These are phyloP conservation scores for Drosophila kohkoa DNA, from an alignment of 1,140 invertebrate genomes.

Conservation along the genomic window DNA sequence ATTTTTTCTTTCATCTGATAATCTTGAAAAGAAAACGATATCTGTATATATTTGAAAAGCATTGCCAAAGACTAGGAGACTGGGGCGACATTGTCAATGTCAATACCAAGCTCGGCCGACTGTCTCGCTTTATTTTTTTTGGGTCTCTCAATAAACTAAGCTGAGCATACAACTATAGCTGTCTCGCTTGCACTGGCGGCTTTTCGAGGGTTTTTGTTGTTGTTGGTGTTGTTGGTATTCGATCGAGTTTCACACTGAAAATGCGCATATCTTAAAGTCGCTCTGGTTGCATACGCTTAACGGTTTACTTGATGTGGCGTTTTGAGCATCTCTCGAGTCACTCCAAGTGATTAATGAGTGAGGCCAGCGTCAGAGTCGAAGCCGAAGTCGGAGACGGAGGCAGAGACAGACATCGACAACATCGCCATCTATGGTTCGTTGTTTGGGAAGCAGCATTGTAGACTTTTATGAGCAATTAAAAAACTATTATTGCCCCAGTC, in stretches of 20 bases:
- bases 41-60: neutral
- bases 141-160: neutral
- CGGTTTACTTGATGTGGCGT: slow-evolving; percentile 69
- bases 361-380: slow-evolving; percentile 25
- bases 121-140: slow-evolving; percentile 23
- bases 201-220: neutral
- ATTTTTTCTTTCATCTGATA: neutral
- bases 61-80: slow-evolving; percentile 9
- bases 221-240: too few species aligned
- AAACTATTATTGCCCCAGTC: slow-evolving; percentile 62
- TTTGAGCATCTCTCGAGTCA: slow-evolving; percentile 38
- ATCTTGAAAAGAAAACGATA: slow-evolving; percentile 1
- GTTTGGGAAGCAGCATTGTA: slow-evolving; percentile 15
- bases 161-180: neutral
- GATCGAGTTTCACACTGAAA: slow-evolving; percentile 37
- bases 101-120: slow-evolving; percentile 64
- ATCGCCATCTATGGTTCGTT: slow-evolving; percentile 49
- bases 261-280: slow-evolving; percentile 70
- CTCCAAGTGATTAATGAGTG: slow-evolving; percentile 63
- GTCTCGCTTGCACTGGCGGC: slow-evolving; percentile 8
- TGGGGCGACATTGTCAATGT: slow-evolving; percentile 74
- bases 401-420: slow-evolving; percentile 37
- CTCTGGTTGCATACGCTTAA: slow-evolving; percentile 71
- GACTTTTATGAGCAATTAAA: slow-evolving; percentile 77
- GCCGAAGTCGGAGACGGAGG: neutral